phyloP scores from a whole-genome alignment of 1,140 invertebrate species.

The Cheumatopsyche charites region DNA sequence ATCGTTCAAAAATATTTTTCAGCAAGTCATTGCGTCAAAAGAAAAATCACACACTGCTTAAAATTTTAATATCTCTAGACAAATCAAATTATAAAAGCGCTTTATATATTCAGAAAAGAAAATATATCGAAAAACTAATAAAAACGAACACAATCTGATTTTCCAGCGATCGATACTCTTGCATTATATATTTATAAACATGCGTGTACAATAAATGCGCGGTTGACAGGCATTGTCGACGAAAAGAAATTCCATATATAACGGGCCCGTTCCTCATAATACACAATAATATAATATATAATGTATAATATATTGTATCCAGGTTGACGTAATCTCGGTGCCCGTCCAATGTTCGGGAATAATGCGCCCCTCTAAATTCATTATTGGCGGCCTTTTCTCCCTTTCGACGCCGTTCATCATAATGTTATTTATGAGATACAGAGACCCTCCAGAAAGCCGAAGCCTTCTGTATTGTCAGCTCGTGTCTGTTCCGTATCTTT shows the following conservation, averaged over 20 bases:
- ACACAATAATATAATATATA: background rate
- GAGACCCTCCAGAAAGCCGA: constrained; percentile 30
- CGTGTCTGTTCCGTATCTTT: background rate
- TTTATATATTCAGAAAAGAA: background rate
- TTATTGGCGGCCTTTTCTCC: constrained; percentile 34
- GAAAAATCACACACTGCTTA: no score
- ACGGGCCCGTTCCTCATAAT: constrained; percentile 24
- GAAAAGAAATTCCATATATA: constrained; percentile 47
- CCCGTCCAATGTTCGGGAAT: constrained; percentile 21
- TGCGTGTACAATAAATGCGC: no score
- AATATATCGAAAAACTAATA: constrained; percentile 37
- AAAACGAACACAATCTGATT: constrained; percentile 47
- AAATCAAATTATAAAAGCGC: background rate
- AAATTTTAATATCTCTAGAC: no score
- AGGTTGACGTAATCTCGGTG: constrained; percentile 46
- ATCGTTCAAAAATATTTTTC: no score
- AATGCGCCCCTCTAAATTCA: constrained; percentile 40
- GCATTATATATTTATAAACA: no score
- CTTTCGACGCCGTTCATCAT: constrained; percentile 42
- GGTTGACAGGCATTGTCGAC: constrained; percentile 47
- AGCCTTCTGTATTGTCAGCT: constrained; percentile 4
- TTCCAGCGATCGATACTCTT: constrained; percentile 39
- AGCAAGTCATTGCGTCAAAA: no score
- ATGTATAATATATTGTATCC: constrained; percentile 46
- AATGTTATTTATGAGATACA: constrained; percentile 46